These are phyloP conservation scores for Drosophila repletoides DNA, from an alignment of 1,140 invertebrate genomes.

Conservation along the genomic window DNA sequence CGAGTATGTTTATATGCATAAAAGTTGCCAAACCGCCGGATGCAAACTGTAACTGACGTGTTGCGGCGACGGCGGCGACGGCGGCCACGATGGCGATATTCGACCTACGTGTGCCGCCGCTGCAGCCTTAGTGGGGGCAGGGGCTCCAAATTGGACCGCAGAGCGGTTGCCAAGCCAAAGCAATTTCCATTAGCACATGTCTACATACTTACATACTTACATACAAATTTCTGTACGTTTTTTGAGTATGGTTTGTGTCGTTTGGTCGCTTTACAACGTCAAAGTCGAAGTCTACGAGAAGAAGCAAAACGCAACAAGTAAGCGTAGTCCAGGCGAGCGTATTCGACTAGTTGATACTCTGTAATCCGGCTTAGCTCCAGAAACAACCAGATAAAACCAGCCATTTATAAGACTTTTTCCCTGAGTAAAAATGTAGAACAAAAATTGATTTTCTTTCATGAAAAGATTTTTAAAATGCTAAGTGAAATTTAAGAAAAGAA, in stretches of 20 bases:
- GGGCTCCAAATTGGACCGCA: constrained; percentile 13
- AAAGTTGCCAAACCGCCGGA: constrained; percentile 20
- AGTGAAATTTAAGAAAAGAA: no score
- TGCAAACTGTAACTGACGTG: constrained; percentile 13
- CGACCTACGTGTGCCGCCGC: constrained; percentile 27
- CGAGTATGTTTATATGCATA: no score
- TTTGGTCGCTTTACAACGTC: constrained; percentile 20
- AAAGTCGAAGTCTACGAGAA: constrained; percentile 36
- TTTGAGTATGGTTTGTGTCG: constrained; percentile 32
- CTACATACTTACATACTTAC: background rate
- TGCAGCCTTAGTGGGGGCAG: constrained; percentile 38
- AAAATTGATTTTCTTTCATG: no score
- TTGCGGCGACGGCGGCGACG: constrained; percentile 1
- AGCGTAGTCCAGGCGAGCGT: no score
- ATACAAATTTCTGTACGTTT: background rate
- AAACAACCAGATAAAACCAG: no score
- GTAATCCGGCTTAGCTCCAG: no score
- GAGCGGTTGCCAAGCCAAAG: constrained; percentile 8
- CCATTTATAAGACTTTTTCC: no score
- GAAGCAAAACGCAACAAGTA: constrained; percentile 33
- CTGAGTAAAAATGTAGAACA: no score
- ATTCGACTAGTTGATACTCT: no score
- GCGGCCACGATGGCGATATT: background rate
- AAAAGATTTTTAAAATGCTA: no score
- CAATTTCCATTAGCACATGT: constrained; percentile 18